Evolutionary conservation across 2,113 vertebrate genomes (phyloP), one percentile per base, ranked within the genome.

Genomic region (Chamaea fasciata): DNA sequence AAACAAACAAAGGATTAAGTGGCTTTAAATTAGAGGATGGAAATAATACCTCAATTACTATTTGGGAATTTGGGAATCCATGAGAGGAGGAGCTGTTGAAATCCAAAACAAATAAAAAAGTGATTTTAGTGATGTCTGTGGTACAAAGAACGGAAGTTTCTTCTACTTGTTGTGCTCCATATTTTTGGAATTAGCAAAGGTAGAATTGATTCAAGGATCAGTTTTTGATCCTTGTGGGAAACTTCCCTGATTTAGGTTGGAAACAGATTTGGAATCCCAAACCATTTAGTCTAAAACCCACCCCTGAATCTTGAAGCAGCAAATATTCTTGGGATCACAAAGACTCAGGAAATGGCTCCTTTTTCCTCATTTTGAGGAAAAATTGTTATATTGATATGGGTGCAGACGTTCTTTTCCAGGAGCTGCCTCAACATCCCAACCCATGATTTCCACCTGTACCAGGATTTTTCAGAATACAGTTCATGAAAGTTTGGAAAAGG

Each of bases 51-150:
- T 83, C 14, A 23, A 2, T 75, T 89, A 20, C 27, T 47, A 6
- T 6, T 41, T 53, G 8, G 44, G 42, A 71, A n/a, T 11, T 64
- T 73, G n/a, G 39, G 62, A 59, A 35, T 59, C 35, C 9, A 2
- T 3, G 28, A 17, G 8, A 12, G n/a, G 8, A 12, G n/a, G 33
- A 39, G 22, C 39, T 23, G 13, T 17, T 83, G 33, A 73, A 63
- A 56, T n/a, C 10, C 1, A 1, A 33, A 85, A 30, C 6, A 33
- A 13, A 1, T 4, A 2, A 41, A 46, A 30, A 21, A 42, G 9
- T 27, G 0, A 20, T 88, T 92, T 88, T 49, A 4, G 10, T 26
- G 31, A 5, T 59, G 4, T 35, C 21, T 70, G 12, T 24, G 31
- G 42, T 10, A 27, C 21, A 39, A 42, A 50, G 59, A 57, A 68